Evolutionary conservation across 1,140 invertebrate species (phyloP).

Genomic region (Drosophila aff.): DNA sequence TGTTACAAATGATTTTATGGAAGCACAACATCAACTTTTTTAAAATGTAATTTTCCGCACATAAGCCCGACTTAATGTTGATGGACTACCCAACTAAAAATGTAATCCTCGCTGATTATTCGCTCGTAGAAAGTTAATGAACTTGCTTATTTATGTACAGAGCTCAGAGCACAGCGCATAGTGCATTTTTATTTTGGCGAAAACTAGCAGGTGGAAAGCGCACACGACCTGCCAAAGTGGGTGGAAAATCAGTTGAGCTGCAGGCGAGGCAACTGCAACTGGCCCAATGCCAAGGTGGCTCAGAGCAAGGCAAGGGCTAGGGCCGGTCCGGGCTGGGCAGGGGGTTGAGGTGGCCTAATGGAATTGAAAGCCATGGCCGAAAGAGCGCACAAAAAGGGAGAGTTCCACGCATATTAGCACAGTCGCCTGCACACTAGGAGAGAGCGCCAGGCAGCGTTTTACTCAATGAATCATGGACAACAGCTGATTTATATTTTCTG

Average conservation of each 20-base stretch:
- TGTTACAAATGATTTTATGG: not conserved
- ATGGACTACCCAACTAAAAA: constrained; percentile 22
- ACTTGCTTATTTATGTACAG: constrained; percentile 30
- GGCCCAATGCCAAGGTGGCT: constrained; percentile 60
- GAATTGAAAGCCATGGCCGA: constrained; percentile 66
- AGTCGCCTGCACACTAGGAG: constrained; percentile 29
- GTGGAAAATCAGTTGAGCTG: constrained; percentile 32
- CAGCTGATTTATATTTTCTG: constrained; percentile 80
- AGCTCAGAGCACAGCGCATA: constrained; percentile 2
- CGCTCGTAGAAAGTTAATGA: constrained; percentile 23
- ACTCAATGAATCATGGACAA: constrained; percentile 81
- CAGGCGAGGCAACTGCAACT: constrained; percentile 26
- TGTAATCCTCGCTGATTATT: constrained; percentile 19
- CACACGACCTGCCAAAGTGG: constrained; percentile 25
- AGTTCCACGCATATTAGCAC: constrained; percentile 64
- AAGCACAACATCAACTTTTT: not conserved
- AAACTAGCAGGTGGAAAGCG: constrained; percentile 27
- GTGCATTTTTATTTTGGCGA: constrained; percentile 22
- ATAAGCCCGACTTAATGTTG: constrained; percentile 17
- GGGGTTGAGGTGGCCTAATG: constrained; percentile 46
- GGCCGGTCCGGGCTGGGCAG: not conserved
- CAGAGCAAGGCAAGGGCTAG: constrained; percentile 3
- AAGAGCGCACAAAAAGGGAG: constrained; percentile 65
- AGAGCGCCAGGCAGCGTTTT: constrained; percentile 51
- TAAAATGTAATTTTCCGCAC: constrained; percentile 11